Base-by-base conservation (phyloP, 2,797 vertebrate species). In the Liparis tanakae region DNA sequence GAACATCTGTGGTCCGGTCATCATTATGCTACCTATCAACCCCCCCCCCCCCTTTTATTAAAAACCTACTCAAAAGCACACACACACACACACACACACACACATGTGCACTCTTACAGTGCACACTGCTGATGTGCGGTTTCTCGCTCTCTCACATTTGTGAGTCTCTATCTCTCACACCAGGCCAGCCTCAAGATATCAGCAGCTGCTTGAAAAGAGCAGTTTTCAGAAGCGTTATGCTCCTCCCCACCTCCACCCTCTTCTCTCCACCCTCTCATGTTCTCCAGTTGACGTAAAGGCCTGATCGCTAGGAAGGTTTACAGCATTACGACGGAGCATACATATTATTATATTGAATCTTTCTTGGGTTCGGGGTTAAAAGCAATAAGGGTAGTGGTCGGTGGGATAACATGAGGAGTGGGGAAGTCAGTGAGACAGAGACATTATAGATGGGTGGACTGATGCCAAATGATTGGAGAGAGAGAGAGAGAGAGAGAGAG, bases 371-470 rank as follows among this genome's bases (percentile, higher is more conserved):
- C 8, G 3, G 14, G n/a, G 37, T 30, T 25, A 44, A 34, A 44
- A 50, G 17, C 18, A 36, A 5, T 50, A 48, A 51, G 2, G 30
- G 10, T 54, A 36, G 30, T 12, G 44, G n/a, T 33, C 10, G 22
- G 14, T 18, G n/a, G 41, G 37, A 70, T 22, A 8, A 41, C n/a
- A 37, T 18, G 6, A 50, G 15, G 59, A 57, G 62, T 67, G 37
- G 55, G 41, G 30, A 3, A 59, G 78, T 70, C 61, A 56, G 76
- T 37, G 12, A 61, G 76, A 70, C 20, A 59, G 44, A 81, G 41
- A 74, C 59, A 84, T 76, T 80, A 81, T 63, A 74, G 78, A 70
- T 55, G 33, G 67, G 57, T 33, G 80, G 75, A 76, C 72, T 80
- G 74, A 87, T 80, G 69, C 77, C 81, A 80, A 66, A 80, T 61